Evolutionary conservation across 2,797 vertebrate genomes (phyloP), one percentile per base, ranked within the genome.

Genomic region (Gymnothorax javanicus): DNA sequence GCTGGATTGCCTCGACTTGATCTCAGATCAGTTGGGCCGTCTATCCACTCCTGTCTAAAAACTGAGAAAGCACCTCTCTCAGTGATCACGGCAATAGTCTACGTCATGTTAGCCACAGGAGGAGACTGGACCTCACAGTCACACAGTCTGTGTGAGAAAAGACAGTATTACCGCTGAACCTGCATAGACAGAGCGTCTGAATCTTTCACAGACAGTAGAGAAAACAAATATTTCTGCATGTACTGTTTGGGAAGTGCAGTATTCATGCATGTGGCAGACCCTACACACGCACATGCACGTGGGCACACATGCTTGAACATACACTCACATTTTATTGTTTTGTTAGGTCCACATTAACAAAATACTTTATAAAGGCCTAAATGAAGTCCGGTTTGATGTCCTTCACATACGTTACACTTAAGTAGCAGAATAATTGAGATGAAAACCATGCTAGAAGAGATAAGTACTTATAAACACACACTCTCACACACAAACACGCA

Each of bases 21-120:
- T 77, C 73, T 77, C 69, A 73, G 69, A 73, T 73, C 69, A 73
- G 73, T 43, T 6, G 73, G 17, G 73, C 33, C 27, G 33, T 77
- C 43, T 15, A 13, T 73, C 25, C 69, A 27, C 33, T 43, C 33
- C 69, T 27, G 69, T 73, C 27, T 43, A 73, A 27, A 27, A 43
- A 33, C 69, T 27, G 69, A 73, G 69, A 27, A 12, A 13, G 27
- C 25, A 43, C 33, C 15, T 33, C 43, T 11, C 73, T 17, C 15
- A 17, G 27, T 52, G 15, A 17, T 77, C 3, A 77, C 15, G 6
- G 73, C 71, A 12, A 25, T 11, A 77, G 69, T 71, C 69, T 33
- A 27, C 25, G 69, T 33, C 69, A 33, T 4, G 58, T 15, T 15
- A 11, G 8, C 27, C 25, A 27, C n/a, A 33, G 69, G 27, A 67